Evolutionary conservation across 2,113 vertebrate species (phyloP).

Genomic region (Thinocorus orbignyianus): DNA sequence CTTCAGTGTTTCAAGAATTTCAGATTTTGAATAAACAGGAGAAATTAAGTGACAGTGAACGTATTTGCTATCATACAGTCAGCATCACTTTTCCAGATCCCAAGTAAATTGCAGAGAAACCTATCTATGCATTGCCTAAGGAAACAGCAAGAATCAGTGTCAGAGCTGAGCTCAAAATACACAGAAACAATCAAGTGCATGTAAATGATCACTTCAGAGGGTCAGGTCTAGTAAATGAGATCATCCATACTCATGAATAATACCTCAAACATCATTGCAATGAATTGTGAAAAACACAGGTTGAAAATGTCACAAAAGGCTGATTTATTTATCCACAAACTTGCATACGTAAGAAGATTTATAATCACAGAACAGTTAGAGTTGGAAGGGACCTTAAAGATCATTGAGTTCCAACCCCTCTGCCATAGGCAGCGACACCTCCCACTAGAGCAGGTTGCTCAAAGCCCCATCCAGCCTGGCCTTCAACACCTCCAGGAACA

Average conservation of each 20-base stretch:
- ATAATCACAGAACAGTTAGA: no score
- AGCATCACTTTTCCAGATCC: background rate
- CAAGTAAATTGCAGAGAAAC: constrained; percentile 11
- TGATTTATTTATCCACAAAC: background rate
- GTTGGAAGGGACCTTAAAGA: no score
- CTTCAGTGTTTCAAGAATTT: background rate
- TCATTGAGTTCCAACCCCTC: no score
- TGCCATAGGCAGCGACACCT: no score
- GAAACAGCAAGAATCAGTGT: background rate
- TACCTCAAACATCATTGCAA: background rate
- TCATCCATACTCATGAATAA: background rate
- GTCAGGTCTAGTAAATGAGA: background rate
- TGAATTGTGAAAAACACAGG: background rate
- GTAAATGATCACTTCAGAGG: background rate
- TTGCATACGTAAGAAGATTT: background rate
- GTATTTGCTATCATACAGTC: background rate
- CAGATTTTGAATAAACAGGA: background rate
- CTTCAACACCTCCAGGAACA: no score
- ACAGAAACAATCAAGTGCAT: background rate
- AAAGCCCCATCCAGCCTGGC: no score
- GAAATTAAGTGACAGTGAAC: background rate
- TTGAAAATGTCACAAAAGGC: background rate
- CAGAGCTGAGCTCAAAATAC: background rate
- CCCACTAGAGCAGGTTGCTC: no score
- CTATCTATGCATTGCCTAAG: background rate